Evolutionary conservation across 2,888 invertebrate species (phyloP), one percentile per base, ranked within the genome.

Genomic region (Dendrolimus houi): DNA sequence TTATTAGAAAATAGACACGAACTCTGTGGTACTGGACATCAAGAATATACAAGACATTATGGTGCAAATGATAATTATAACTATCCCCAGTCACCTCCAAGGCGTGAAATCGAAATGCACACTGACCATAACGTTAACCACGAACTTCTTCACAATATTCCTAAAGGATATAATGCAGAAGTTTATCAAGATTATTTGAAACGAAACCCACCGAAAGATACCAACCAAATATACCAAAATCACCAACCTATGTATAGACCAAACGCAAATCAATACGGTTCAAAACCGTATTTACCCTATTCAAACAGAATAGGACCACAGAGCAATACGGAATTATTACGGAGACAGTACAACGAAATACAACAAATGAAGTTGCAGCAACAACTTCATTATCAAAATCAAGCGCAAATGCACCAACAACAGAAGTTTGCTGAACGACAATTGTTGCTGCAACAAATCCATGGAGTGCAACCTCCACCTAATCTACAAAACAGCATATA

Each of bases 331-430:
- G 93, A 93, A 64, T 65, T 93, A 64, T 75, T 93, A 66, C 85
- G 92, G 65, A 86, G 91, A 64, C 93, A 93, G 69, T 93, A 93
- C 63, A 93, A 92, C 67, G 93, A 93, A 75, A 82, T 93, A 64
- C 93, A 93, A 69, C 93, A 93, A 74, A 93, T 93, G 84, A 93
- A 93, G 75, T 74, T 93, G 64, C 93, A 93, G 66, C 93, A 92
- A 52, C 93, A 93, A 72, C 77, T 93, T 70, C 92, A 92, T 64
- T 93, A 93, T 63, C 93, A 93, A 64, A 93, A 91, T 66, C 93
- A 93, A 70, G 93, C 93, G 40, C 88, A 92, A 66, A 92, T 92
- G 81, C 92, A 93, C 64, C 93, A 93, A 71, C 93, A 93, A 65
- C 92, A 93, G 60, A 93, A 93, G 56, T 93, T 93, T 74, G 93